Percentiles rank a stretch among this genome's conserved stretches.
phyloP scores from a whole-genome alignment of 2,797 vertebrate species.

The Anniella stebbinsi region DNA sequence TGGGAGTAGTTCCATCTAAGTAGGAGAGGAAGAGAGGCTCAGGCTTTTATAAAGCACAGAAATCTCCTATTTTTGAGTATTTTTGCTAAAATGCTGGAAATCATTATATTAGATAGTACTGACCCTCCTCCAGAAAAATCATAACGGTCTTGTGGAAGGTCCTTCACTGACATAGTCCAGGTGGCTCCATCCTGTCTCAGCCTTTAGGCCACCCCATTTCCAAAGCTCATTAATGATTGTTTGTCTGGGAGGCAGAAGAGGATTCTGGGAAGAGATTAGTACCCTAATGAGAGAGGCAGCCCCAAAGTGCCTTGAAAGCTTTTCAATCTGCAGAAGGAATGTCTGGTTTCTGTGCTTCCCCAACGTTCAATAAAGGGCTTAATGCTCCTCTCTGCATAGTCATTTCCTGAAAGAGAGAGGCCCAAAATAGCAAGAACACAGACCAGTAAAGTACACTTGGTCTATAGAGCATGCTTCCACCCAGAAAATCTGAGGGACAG shows the following conservation, averaged over 20 bases:
- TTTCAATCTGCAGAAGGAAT: conserved; percentile 69
- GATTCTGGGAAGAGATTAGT: background rate
- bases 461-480: background rate
- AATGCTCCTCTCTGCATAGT: background rate
- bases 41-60: background rate
- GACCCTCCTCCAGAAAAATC: background rate
- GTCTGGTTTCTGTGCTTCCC: conserved; percentile 63
- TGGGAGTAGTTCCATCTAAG: too few relatives aligned
- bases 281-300: conserved; percentile 39
- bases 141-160: background rate
- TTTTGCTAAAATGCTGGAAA: background rate
- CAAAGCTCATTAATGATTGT: background rate
- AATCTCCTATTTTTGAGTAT: background rate
- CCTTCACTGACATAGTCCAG: too few relatives aligned
- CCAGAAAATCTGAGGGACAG: background rate
- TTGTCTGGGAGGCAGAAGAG: background rate
- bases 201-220: background rate
- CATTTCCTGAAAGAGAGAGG: background rate
- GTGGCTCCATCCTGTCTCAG: too few relatives aligned
- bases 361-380: background rate
- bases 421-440: background rate
- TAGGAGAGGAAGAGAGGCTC: background rate
- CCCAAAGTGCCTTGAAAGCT: conserved; percentile 57
- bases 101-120: background rate
- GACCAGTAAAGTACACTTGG: background rate